Evolutionary conservation across 2,113 vertebrate species (phyloP).

Genomic region (Tricholaema leucomelas): DNA sequence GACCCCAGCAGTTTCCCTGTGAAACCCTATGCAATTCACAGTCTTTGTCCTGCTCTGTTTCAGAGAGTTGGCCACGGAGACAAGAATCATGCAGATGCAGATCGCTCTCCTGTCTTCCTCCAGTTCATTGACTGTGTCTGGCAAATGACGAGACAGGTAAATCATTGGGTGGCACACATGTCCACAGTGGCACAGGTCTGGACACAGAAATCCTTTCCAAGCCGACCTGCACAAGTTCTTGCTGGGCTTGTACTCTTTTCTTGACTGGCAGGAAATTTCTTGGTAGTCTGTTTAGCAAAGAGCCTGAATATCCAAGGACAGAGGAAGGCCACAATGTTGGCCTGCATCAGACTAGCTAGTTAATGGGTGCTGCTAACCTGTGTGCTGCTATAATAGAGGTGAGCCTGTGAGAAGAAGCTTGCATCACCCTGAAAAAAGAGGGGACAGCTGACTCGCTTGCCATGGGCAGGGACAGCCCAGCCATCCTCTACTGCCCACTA

Average conservation of each 20-base stretch:
- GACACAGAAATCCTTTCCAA: not conserved
- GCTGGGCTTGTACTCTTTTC: not conserved
- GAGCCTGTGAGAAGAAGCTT: not conserved
- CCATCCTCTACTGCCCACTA: not conserved
- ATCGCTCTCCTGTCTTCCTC: constrained; percentile 95
- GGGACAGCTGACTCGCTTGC: not conserved
- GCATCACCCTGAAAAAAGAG: not conserved
- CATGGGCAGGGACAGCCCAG: not conserved
- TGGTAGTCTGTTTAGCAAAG: not conserved
- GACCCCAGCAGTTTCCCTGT: not conserved
- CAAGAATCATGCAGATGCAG: constrained; percentile 94
- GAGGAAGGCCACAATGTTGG: not conserved
- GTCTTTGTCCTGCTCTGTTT: constrained; percentile 12
- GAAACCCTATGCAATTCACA: fast-evolving
- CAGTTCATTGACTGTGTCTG: constrained; percentile 98
- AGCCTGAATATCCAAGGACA: not conserved
- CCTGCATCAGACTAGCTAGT: not conserved
- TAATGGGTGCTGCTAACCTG: not conserved
- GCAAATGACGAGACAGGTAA: constrained; percentile 98
- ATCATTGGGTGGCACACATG: not conserved
- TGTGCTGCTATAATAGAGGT: not conserved
- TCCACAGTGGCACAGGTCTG: not conserved
- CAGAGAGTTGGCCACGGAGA: constrained; percentile 96
- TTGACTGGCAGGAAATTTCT: not conserved
- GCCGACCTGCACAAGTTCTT: not conserved